Percentiles rank a stretch among this genome's conserved stretches.
Conservation (phyloP, 1,140 invertebrate genomes). For the Drosophila lowei region DNA sequence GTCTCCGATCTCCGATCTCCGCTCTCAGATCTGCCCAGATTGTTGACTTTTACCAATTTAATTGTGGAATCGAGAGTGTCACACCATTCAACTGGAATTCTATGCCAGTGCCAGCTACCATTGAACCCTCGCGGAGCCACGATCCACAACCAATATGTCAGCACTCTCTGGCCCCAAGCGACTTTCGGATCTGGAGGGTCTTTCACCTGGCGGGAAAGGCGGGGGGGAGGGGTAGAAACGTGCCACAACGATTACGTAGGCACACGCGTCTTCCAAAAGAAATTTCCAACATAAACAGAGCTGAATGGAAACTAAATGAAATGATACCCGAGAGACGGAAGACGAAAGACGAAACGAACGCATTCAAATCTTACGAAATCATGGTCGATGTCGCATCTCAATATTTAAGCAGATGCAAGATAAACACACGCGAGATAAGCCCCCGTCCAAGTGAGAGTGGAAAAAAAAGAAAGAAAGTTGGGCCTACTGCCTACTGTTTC, state of each 20-base stretch:
- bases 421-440: conserved; percentile 62
- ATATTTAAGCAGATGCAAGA: conserved; percentile 66
- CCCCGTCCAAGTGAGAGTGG: conserved; percentile 58
- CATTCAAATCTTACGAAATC: conserved; percentile 60
- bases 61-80: conserved; percentile 45
- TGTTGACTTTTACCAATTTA: conserved; percentile 47
- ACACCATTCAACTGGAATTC: conserved; percentile 26
- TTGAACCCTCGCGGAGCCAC: conserved; percentile 35
- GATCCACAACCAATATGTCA: conserved; percentile 27
- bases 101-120: conserved; percentile 18
- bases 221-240: not conserved
- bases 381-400: conserved; percentile 47
- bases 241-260: conserved; percentile 64
- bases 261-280: conserved; percentile 34
- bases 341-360: conserved; percentile 3
- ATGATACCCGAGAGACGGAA: not conserved
- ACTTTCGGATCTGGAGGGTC: conserved; percentile 46
- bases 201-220: conserved; percentile 3
- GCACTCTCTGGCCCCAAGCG: conserved; percentile 19
- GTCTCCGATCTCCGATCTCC: too few relatives aligned
- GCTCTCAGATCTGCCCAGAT: conserved; percentile 1
- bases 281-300: conserved; percentile 33
- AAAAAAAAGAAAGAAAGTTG: conserved; percentile 60
- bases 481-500: not conserved
- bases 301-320: conserved; percentile 34